A percentile compares a stretch with the other conserved stretches of the same genome.
phyloP scores from a whole-genome alignment of 1,140 invertebrate species.

The Drosophila ironensis region DNA sequence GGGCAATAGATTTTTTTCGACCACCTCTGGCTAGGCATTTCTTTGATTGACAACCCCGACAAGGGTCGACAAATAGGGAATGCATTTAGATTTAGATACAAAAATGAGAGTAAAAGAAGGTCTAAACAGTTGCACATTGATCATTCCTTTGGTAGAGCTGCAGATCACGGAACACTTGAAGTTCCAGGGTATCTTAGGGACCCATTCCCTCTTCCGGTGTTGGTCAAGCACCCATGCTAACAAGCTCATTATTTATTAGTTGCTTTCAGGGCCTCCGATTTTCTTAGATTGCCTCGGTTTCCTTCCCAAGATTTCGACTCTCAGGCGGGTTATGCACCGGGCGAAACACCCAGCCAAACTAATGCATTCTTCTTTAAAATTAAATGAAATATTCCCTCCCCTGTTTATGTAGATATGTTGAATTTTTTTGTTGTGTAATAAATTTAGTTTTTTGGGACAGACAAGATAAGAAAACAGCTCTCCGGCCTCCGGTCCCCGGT shows the following conservation, averaged over 20 bases:
- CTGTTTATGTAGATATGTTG: not conserved
- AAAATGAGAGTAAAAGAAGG: too few relatives aligned
- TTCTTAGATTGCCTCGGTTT: constrained; percentile 6
- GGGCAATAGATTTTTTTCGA: too few relatives aligned
- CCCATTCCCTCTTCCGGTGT: not conserved
- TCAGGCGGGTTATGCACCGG: not conserved
- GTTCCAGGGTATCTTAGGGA: constrained; percentile 9
- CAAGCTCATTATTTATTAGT: constrained; percentile 38
- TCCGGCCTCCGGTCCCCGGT: not conserved
- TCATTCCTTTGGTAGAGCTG: too few relatives aligned
- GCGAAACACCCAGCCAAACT: too few relatives aligned
- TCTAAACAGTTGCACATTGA: too few relatives aligned
- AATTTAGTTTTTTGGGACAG: constrained; percentile 6
- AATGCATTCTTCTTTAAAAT: too few relatives aligned
- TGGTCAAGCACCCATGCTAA: constrained; percentile 12
- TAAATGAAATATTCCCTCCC: too few relatives aligned
- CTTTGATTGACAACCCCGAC: too few relatives aligned
- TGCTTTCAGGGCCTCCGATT: constrained; percentile 25
- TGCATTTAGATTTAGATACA: too few relatives aligned
- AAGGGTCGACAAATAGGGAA: too few relatives aligned
- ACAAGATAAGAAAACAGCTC: constrained; percentile 21
- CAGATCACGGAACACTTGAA: too few relatives aligned
- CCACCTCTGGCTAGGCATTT: too few relatives aligned
- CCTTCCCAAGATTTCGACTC: not conserved
- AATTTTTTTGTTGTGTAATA: not conserved